Evolutionary conservation across 2,797 vertebrate species (phyloP).

Genomic region (Dipus sagitta): DNA sequence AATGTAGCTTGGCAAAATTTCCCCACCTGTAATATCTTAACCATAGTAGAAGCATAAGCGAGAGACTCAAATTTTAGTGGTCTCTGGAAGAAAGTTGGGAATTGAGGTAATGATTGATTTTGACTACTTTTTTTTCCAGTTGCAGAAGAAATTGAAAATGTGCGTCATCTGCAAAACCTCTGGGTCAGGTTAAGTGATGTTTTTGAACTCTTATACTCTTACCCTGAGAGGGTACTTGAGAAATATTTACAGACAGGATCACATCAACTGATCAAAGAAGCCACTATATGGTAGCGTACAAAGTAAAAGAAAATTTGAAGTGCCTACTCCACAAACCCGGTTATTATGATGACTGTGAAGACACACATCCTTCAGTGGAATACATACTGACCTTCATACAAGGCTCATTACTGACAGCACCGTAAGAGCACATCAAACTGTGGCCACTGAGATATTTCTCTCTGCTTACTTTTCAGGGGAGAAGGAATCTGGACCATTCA

Average conservation of each 20-base stretch:
- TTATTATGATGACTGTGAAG: constrained; percentile 5
- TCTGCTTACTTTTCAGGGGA: constrained; percentile 68
- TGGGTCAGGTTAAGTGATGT: background rate
- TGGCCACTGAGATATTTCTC: constrained; percentile 56
- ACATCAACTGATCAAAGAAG: constrained; percentile 23
- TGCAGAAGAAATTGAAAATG: constrained; percentile 47
- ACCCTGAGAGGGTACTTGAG: constrained; percentile 43
- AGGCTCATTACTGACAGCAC: constrained; percentile 34
- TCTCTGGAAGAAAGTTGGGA: constrained; percentile 22
- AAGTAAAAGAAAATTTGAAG: constrained; percentile 1
- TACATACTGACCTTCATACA: constrained; percentile 47
- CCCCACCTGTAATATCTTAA: background rate
- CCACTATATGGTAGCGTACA: background rate
- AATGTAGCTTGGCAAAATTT: constrained; percentile 36
- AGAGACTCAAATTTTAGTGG: background rate
- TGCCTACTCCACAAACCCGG: background rate
- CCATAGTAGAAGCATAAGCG: background rate
- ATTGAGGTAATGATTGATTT: constrained; percentile 30
- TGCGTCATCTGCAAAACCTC: constrained; percentile 8
- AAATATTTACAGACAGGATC: constrained; percentile 46
- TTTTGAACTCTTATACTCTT: constrained; percentile 41
- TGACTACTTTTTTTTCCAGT: background rate
- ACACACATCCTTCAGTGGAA: background rate
- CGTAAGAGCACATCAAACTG: constrained; percentile 47
- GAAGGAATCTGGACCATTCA: background rate